Percentiles rank a stretch among this genome's conserved stretches.
Conservation (phyloP, 2,797 vertebrate genomes). For the Fistularia tabacaria region DNA sequence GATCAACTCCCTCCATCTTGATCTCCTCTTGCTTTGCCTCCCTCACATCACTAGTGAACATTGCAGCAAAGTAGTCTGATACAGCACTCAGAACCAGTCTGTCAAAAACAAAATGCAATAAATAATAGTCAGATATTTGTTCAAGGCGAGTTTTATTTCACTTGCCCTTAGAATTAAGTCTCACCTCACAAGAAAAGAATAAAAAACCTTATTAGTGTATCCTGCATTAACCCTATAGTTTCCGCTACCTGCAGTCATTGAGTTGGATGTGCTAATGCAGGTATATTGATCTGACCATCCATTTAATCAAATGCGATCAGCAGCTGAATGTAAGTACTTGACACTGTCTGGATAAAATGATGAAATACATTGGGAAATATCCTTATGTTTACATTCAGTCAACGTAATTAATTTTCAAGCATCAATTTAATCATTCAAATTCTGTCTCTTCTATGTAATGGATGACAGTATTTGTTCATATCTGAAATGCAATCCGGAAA, state of each 20-base stretch:
- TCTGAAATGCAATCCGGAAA: conserved; percentile 25
- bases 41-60: conserved; percentile 95
- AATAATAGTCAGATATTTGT: conserved; percentile 16
- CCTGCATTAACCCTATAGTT: too few species aligned
- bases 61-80: conserved; percentile 97
- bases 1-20: conserved; percentile 97
- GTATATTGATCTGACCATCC: too few species aligned
- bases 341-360: too few species aligned
- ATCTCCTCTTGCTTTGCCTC: conserved; percentile 97
- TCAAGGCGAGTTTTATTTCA: too few species aligned
- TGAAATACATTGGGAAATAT: neutral
- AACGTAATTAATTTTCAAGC: conserved; percentile 1
- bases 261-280: too few species aligned
- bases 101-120: conserved; percentile 32
- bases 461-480: conserved; percentile 44
- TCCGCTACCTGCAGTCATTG: too few species aligned
- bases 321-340: too few species aligned
- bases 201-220: too few species aligned
- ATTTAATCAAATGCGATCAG: too few species aligned
- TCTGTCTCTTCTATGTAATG: neutral
- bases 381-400: conserved; percentile 15
- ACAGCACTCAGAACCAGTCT: conserved; percentile 93
- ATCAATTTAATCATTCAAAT: neutral
- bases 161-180: too few species aligned
- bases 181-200: too few species aligned